A percentile compares a stretch with the other conserved stretches of the same genome.
phyloP scores from a whole-genome alignment of 2,888 invertebrate genomes.

The Anticlea derivata region DNA sequence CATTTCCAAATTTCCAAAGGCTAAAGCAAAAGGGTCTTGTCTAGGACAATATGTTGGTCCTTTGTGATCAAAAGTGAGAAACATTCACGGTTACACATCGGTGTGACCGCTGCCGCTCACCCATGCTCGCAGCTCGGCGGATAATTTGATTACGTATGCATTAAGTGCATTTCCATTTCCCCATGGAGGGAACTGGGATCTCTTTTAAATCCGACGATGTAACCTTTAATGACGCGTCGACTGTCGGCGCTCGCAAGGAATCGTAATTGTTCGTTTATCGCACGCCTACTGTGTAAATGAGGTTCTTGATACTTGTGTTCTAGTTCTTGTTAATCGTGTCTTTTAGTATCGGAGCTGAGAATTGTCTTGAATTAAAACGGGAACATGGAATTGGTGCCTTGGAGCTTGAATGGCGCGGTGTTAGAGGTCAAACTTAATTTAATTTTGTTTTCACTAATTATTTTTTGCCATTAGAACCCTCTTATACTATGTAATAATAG shows the following conservation, averaged over 20 bases:
- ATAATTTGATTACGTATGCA: slow-evolving; percentile 81
- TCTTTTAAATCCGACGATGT: slow-evolving; percentile 64
- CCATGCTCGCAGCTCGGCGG: slow-evolving; percentile 42
- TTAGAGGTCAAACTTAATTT: too few relatives aligned
- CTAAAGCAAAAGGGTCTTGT: too few relatives aligned
- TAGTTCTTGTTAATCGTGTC: background rate
- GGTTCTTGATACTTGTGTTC: background rate
- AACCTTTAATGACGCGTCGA: slow-evolving; percentile 55
- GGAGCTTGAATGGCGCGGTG: too few relatives aligned
- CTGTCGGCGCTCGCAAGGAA: slow-evolving; percentile 35
- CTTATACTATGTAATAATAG: too few relatives aligned
- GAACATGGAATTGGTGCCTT: too few relatives aligned
- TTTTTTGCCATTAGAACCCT: too few relatives aligned
- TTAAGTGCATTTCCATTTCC: slow-evolving; percentile 80
- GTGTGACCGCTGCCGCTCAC: slow-evolving; percentile 33
- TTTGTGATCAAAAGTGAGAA: too few relatives aligned
- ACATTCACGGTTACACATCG: slow-evolving; percentile 12
- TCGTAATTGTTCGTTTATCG: slow-evolving; percentile 46
- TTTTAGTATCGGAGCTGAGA: too few relatives aligned
- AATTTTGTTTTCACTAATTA: too few relatives aligned
- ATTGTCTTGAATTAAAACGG: too few relatives aligned
- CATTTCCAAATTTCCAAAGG: too few relatives aligned
- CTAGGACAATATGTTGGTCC: too few relatives aligned
- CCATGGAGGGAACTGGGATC: slow-evolving; percentile 57
- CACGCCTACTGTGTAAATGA: slow-evolving; percentile 33